Conservation (phyloP, 2,113 vertebrate species). For the Halcyon senegalensis region DNA sequence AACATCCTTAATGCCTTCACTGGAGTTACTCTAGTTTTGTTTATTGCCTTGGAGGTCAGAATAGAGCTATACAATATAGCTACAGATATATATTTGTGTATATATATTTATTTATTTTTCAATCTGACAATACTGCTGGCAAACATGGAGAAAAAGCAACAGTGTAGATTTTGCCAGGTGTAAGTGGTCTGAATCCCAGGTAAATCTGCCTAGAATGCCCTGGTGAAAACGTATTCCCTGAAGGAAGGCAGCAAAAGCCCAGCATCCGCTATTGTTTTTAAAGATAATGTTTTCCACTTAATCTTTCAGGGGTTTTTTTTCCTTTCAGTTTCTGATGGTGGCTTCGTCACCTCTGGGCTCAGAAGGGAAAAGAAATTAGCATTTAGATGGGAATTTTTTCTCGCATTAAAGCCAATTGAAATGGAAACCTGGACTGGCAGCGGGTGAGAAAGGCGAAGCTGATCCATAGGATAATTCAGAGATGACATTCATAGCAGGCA, state of each 20-base stretch:
- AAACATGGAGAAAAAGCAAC: not conserved
- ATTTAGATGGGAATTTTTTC: constrained; percentile 74
- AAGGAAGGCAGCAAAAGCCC: not conserved
- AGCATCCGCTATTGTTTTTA: constrained; percentile 2
- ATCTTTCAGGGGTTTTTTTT: constrained; percentile 33
- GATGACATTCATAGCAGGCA: constrained; percentile 50
- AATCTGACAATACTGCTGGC: not conserved
- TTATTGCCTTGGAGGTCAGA: not conserved
- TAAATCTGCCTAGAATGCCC: constrained; percentile 20
- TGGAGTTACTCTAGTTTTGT: not conserved
- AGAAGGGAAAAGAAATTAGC: constrained; percentile 73
- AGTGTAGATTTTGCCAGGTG: not conserved
- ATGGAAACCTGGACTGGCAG: constrained; percentile 26
- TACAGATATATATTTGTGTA: not conserved
- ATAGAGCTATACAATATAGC: not conserved
- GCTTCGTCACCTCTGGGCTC: constrained; percentile 69
- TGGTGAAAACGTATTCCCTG: not conserved
- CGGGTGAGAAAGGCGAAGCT: constrained; percentile 4
- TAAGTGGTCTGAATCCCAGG: constrained; percentile 7
- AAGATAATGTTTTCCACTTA: constrained; percentile 69
- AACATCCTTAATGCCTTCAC: not conserved
- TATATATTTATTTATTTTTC: not conserved
- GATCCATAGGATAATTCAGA: constrained; percentile 56
- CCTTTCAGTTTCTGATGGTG: constrained; percentile 59
- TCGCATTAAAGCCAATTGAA: constrained; percentile 71